phyloP scores from a whole-genome alignment of 2,797 vertebrate species.

The Pachyuromys duprasi region DNA sequence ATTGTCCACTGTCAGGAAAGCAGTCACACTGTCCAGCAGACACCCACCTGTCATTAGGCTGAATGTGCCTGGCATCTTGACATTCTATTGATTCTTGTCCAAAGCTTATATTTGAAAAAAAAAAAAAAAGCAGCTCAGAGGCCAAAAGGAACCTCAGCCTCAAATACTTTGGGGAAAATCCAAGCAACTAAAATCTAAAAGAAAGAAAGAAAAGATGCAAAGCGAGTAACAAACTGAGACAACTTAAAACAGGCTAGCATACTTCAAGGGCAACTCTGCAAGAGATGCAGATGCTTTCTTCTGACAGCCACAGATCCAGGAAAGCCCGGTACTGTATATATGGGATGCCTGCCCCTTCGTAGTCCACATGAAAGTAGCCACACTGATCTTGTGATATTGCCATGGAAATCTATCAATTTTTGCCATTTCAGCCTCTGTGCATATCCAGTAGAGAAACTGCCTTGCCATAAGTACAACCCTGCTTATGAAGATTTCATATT shows the following conservation, averaged over 20 bases:
- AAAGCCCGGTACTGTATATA: not conserved
- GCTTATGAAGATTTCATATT: not conserved
- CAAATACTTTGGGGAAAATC: constrained; percentile 72
- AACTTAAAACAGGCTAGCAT: not conserved
- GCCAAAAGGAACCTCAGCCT: constrained; percentile 74
- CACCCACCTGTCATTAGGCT: constrained; percentile 66
- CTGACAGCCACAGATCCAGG: not conserved
- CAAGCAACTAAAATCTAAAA: constrained; percentile 71
- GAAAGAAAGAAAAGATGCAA: constrained; percentile 36
- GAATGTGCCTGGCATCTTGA: constrained; percentile 74
- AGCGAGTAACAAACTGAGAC: constrained; percentile 52
- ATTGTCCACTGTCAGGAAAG: constrained; percentile 68
- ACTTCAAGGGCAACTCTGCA: constrained; percentile 47
- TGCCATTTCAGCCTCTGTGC: not conserved
- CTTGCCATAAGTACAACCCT: not conserved
- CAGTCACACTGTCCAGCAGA: constrained; percentile 64
- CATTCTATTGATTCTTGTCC: constrained; percentile 76
- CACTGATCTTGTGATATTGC: not conserved
- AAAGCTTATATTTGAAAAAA: constrained; percentile 62
- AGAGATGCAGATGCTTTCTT: not conserved
- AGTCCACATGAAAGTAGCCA: not conserved
- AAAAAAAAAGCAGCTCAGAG: constrained; percentile 55
- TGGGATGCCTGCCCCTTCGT: not conserved
- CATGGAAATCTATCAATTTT: not conserved
- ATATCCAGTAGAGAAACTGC: not conserved